phyloP scores from a whole-genome alignment of 2,888 invertebrate species.

The Augochlorella aurata region DNA sequence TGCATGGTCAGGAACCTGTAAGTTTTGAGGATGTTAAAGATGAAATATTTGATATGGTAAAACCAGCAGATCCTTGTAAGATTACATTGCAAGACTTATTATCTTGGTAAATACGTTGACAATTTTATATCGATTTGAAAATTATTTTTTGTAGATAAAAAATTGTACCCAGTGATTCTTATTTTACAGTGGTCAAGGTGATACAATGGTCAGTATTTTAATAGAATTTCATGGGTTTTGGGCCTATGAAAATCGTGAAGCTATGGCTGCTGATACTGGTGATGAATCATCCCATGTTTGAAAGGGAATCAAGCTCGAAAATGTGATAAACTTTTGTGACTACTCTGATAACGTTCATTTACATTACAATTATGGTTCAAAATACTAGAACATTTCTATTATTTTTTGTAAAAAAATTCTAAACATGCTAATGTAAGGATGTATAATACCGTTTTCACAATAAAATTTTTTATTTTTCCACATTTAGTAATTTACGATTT shows the following conservation, averaged over 20 bases:
- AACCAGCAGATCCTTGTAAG: constrained; percentile 91
- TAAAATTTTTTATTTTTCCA: constrained; percentile 21
- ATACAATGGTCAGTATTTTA: constrained; percentile 95
- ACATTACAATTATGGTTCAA: neutral
- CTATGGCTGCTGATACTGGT: constrained; percentile 86
- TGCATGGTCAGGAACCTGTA: constrained; percentile 94
- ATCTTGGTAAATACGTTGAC: constrained; percentile 83
- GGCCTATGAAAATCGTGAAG: constrained; percentile 97
- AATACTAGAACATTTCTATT: constrained; percentile 9
- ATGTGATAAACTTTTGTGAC: constrained; percentile 28
- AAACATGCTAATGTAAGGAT: neutral
- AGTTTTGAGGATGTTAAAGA: constrained; percentile 97
- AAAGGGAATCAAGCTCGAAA: constrained; percentile 41
- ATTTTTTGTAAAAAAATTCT: neutral
- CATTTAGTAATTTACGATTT: neutral
- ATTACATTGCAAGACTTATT: constrained; percentile 95
- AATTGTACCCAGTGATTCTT: constrained; percentile 12
- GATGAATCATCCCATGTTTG: constrained; percentile 80
- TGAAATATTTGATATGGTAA: constrained; percentile 99
- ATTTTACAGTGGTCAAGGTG: constrained; percentile 92
- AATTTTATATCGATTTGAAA: neutral
- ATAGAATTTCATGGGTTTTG: constrained; percentile 98
- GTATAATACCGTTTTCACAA: constrained; percentile 8
- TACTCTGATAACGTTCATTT: constrained; percentile 10
- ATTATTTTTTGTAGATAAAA: neutral